phyloP scores from a whole-genome alignment of 2,797 vertebrate genomes.

The Phoebastria nigripes region DNA sequence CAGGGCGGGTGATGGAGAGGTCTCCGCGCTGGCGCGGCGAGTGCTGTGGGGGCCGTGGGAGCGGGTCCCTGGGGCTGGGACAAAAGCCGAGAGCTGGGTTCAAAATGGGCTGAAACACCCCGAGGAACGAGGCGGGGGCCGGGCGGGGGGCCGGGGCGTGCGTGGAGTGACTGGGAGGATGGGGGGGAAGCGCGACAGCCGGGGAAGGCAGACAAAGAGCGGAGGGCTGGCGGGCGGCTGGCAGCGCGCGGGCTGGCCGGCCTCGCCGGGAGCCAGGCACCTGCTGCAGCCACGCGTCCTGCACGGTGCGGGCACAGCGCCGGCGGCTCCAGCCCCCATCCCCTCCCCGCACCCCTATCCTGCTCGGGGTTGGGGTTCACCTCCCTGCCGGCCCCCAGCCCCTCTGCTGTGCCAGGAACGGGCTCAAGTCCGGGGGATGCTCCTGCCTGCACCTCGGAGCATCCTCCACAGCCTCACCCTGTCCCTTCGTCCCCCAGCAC shows the following conservation, averaged over 20 bases:
- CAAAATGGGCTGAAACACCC: neutral
- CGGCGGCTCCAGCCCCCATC: fast-evolving
- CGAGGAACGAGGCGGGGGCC: neutral
- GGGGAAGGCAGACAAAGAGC: constrained; percentile 10
- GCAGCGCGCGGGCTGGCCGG: neutral
- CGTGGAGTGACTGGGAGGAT: neutral
- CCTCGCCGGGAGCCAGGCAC: neutral
- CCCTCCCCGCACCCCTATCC: neutral
- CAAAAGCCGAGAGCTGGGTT: neutral
- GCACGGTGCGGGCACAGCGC: neutral
- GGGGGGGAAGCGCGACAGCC: neutral
- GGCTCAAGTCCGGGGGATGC: neutral
- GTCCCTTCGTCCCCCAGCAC: neutral
- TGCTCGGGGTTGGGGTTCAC: neutral
- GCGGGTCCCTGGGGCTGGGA: neutral
- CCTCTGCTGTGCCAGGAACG: neutral
- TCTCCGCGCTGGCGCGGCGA: neutral
- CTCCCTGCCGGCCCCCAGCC: neutral
- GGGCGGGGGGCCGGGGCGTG: neutral
- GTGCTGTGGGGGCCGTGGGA: neutral
- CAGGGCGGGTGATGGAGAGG: neutral
- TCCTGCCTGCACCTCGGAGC: neutral
- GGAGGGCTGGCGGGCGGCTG: neutral
- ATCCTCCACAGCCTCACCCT: neutral
- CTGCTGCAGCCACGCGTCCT: constrained; percentile 29